Evolutionary conservation across 2,113 vertebrate genomes (phyloP).

Genomic region (Melanerpes aurifrons): DNA sequence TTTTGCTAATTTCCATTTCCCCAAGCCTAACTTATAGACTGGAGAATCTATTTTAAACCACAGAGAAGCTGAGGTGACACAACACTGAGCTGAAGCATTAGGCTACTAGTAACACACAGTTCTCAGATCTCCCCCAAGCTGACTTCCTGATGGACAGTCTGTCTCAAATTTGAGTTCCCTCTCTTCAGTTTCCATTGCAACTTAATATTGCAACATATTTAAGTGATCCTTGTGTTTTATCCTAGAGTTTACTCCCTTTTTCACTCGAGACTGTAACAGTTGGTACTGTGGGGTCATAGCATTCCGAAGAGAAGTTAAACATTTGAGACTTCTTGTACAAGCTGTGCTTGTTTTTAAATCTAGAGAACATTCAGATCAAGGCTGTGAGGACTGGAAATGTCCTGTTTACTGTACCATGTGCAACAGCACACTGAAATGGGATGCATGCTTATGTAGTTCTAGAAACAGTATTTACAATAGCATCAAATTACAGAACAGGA

Average conservation of each 20-base stretch:
- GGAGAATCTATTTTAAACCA: not conserved
- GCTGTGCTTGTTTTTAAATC: not conserved
- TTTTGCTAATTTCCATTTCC: not conserved
- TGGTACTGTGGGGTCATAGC: not conserved
- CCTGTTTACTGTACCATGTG: not conserved
- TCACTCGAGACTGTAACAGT: not conserved
- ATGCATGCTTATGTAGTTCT: not conserved
- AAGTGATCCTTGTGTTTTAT: not conserved
- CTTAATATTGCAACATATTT: not conserved
- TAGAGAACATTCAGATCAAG: not conserved
- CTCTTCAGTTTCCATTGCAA: not conserved
- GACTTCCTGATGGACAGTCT: not conserved
- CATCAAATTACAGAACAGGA: not conserved
- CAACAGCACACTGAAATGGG: not conserved
- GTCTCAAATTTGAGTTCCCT: not conserved
- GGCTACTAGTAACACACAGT: not conserved
- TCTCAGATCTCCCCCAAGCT: not conserved
- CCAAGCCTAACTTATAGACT: not conserved
- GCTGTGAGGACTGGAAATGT: not conserved
- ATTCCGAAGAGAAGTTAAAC: not conserved
- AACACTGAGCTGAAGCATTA: not conserved
- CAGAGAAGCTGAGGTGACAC: not conserved
- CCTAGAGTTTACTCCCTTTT: not conserved
- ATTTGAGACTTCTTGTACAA: not conserved
- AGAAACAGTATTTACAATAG: not conserved